Evolutionary conservation across 2,888 invertebrate genomes (phyloP).

Genomic region (Philonicus albiceps): DNA sequence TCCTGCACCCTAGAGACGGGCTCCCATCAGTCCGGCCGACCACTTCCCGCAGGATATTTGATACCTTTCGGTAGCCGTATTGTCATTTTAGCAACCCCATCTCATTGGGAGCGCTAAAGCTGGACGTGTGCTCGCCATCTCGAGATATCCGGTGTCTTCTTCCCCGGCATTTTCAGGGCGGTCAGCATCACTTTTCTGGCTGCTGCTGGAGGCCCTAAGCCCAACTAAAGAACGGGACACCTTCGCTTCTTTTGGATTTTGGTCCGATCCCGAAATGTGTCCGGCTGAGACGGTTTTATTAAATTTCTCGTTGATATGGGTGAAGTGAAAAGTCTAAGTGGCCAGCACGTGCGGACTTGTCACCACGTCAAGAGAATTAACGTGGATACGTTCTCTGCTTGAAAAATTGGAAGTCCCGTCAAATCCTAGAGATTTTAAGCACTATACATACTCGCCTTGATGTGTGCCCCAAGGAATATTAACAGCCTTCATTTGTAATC

Average conservation of each 20-base stretch:
- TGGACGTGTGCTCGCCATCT: constrained; percentile 5
- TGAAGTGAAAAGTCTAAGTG: constrained; percentile 27
- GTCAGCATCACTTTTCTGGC: neutral
- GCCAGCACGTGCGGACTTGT: constrained; percentile 42
- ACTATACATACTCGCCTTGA: neutral
- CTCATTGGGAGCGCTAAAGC: neutral
- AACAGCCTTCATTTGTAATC: neutral
- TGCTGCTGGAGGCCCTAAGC: neutral
- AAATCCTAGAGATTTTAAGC: constrained; percentile 7
- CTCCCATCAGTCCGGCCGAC: neutral
- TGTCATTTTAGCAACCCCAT: constrained; percentile 42
- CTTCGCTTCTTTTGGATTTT: constrained; percentile 7
- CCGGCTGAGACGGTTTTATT: constrained; percentile 27
- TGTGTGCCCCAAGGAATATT: neutral
- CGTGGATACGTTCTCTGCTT: constrained; percentile 19
- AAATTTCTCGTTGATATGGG: constrained; percentile 42
- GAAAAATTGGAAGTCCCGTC: constrained; percentile 19
- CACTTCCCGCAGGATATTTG: constrained; percentile 26
- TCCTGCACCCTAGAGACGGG: neutral
- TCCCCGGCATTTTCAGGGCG: constrained; percentile 33
- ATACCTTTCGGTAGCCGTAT: constrained; percentile 30
- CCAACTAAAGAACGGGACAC: neutral
- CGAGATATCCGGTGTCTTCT: constrained; percentile 36
- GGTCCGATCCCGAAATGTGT: constrained; percentile 24
- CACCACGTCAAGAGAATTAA: constrained; percentile 39